These are phyloP conservation scores for Python bivittatus DNA, from an alignment of 2,113 vertebrate genomes.

Conservation along the genomic window DNA sequence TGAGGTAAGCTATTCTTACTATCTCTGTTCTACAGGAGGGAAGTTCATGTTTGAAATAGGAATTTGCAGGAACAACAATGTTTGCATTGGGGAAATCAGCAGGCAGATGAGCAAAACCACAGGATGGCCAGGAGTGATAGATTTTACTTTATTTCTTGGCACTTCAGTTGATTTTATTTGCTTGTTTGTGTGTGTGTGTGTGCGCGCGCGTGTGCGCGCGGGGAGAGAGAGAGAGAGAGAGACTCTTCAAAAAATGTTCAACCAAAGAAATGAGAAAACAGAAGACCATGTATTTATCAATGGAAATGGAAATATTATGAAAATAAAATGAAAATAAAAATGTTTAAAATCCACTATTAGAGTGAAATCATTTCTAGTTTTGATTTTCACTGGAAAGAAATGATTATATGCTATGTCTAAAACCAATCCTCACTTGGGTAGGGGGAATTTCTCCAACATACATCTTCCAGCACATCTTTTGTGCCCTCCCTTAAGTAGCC, in stretches of 20 bases:
- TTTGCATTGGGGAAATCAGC: not conserved
- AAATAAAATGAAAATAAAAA: not conserved
- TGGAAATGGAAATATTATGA: not conserved
- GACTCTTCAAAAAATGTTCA: too few species aligned
- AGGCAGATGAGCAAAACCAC: not conserved
- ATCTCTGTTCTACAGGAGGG: not conserved
- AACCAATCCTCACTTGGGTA: not conserved
- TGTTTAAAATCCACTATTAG: not conserved
- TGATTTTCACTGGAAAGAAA: not conserved
- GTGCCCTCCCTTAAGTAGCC: not conserved
- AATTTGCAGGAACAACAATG: not conserved
- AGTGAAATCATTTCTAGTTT: not conserved
- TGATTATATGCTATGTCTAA: not conserved
- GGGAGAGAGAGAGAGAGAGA: not conserved
- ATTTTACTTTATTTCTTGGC: not conserved
- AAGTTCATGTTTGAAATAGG: not conserved
- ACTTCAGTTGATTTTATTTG: not conserved
- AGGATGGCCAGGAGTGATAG: not conserved
- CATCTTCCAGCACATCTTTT: not conserved
- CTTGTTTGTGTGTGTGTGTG: not conserved
- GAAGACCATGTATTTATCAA: not conserved
- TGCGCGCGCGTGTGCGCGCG: not conserved
- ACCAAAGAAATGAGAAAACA: not conserved
- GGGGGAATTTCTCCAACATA: not conserved
- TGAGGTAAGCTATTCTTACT: not conserved